phyloP scores from a whole-genome alignment of 2,797 vertebrate species.

The Vireo griseus region DNA sequence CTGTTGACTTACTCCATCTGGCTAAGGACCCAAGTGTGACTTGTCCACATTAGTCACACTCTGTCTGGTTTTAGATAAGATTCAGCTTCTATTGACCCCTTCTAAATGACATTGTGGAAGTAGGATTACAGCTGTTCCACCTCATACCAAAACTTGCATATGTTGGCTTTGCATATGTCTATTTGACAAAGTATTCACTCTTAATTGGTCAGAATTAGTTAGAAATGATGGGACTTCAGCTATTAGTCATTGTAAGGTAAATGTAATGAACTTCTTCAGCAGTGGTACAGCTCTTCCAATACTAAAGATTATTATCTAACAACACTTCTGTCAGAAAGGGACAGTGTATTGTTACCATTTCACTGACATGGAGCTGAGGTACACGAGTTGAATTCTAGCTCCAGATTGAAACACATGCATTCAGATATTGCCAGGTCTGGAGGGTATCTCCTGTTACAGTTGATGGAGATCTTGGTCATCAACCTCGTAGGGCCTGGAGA shows the following conservation, averaged over 20 bases:
- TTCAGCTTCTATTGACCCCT: neutral
- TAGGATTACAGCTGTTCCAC: neutral
- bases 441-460: neutral
- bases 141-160: neutral
- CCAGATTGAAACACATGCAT: neutral
- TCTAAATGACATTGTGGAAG: neutral
- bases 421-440: neutral
- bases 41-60: neutral
- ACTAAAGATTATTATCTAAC: neutral
- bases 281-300: neutral
- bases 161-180: neutral
- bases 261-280: neutral
- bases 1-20: neutral
- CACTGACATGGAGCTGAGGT: neutral
- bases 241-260: neutral
- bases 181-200: neutral
- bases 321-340: neutral
- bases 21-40: neutral
- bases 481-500: neutral
- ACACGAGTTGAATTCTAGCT: neutral
- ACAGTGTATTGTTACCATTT: neutral
- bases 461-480: neutral
- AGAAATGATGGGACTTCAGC: neutral
- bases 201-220: neutral
- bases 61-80: neutral